These are phyloP conservation scores for Byasa hedistus DNA, from an alignment of 2,888 invertebrate species.

Conservation along the genomic window DNA sequence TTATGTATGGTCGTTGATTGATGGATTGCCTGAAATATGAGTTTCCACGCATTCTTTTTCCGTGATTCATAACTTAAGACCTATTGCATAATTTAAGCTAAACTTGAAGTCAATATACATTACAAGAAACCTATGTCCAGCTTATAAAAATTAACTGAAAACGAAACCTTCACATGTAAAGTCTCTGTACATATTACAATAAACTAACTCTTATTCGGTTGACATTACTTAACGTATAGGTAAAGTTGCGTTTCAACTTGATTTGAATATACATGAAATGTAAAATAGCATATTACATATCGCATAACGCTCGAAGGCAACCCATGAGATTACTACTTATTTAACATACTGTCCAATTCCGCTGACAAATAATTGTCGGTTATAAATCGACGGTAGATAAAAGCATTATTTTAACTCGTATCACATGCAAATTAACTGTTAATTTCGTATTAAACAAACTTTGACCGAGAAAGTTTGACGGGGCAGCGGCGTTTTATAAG, in stretches of 20 bases:
- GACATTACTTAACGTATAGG: slow-evolving; percentile 18
- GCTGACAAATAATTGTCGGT: slow-evolving; percentile 3
- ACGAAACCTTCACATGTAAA: slow-evolving; percentile 6
- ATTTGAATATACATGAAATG: slow-evolving; percentile 20
- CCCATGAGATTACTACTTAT: not conserved
- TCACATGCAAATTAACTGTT: slow-evolving; percentile 31
- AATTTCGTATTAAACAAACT: slow-evolving; percentile 30
- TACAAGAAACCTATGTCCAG: no score
- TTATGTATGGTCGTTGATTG: slow-evolving; percentile 7
- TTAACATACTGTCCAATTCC: slow-evolving; percentile 4
- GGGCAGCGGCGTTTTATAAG: slow-evolving; percentile 46
- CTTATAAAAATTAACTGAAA: no score
- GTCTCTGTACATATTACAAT: slow-evolving; percentile 2
- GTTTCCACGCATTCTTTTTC: not conserved
- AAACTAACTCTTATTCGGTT: not conserved
- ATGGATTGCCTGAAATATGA: not conserved
- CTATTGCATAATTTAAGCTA: not conserved
- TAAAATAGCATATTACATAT: slow-evolving; percentile 9
- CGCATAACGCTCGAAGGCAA: not conserved
- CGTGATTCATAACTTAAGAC: not conserved
- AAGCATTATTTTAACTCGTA: not conserved
- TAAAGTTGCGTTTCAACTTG: slow-evolving; percentile 4
- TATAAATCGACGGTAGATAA: slow-evolving; percentile 9
- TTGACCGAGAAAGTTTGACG: slow-evolving; percentile 27
- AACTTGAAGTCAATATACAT: not conserved